Conservation (phyloP, 2,797 vertebrate species). For the Allobates femoralis region DNA sequence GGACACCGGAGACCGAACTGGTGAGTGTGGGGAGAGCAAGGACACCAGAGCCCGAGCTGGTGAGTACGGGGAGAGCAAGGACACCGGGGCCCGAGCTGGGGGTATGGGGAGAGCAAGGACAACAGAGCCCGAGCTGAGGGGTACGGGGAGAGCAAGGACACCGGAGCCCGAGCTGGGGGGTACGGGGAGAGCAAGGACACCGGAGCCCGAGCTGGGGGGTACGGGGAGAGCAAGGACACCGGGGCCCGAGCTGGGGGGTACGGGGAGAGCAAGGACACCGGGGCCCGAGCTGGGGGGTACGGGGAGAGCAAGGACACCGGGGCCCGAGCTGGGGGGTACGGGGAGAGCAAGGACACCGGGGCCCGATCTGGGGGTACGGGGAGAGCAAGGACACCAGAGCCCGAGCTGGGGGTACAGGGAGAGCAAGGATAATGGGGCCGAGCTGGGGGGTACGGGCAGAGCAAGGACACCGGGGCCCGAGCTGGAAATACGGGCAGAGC, state of each 20-base stretch:
- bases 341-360: neutral
- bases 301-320: neutral
- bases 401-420: neutral
- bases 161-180: neutral
- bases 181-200: neutral
- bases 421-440: constrained; percentile 12
- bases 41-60: constrained; percentile 55
- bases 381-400: neutral
- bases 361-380: constrained; percentile 44
- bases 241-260: too few relatives aligned
- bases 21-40: neutral
- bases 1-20: neutral
- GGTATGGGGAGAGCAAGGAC: too few relatives aligned
- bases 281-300: too few relatives aligned
- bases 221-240: neutral
- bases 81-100: too few relatives aligned
- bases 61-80: neutral
- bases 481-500: constrained; percentile 19
- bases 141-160: too few relatives aligned
- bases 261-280: too few relatives aligned
- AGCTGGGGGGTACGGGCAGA: constrained; percentile 28
- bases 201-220: constrained; percentile 50
- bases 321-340: neutral
- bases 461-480: constrained; percentile 43
- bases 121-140: too few relatives aligned